Evolutionary conservation across 2,888 invertebrate genomes (phyloP).

Genomic region (Criorhina ranunculi): DNA sequence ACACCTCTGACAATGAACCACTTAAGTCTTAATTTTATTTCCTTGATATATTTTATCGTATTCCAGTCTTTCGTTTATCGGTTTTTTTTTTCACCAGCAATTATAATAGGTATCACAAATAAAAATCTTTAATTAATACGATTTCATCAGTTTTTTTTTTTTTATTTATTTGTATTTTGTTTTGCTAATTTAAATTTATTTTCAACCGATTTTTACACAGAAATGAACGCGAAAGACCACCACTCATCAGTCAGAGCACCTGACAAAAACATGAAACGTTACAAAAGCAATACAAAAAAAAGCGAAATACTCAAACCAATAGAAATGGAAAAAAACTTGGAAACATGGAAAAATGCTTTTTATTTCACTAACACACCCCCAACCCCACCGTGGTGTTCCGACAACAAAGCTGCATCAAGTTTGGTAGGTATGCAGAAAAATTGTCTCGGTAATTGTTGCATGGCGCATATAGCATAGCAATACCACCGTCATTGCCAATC

Average conservation of each 20-base stretch:
- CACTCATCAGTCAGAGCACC: slow-evolving; percentile 48
- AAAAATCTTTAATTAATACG: slow-evolving; percentile 12
- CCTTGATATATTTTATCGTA: slow-evolving; percentile 2
- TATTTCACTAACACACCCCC: neutral
- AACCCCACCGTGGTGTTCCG: neutral
- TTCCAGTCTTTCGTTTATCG: neutral
- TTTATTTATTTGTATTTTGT: neutral
- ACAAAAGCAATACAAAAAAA: slow-evolving; percentile 48
- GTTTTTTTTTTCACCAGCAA: neutral
- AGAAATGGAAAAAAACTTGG: slow-evolving; percentile 36
- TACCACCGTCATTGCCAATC: slow-evolving; percentile 14
- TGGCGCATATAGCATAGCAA: slow-evolving; percentile 23
- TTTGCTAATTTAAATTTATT: neutral
- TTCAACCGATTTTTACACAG: slow-evolving; percentile 8
- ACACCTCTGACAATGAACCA: slow-evolving; percentile 30
- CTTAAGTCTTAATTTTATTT: slow-evolving; percentile 18
- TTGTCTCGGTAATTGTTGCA: slow-evolving; percentile 67
- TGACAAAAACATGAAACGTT: slow-evolving; percentile 48
- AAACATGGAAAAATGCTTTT: slow-evolving; percentile 62
- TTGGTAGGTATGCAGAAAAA: slow-evolving; percentile 62
- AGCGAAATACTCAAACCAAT: slow-evolving; percentile 25
- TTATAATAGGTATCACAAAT: neutral
- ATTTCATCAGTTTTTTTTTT: neutral
- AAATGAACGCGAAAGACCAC: slow-evolving; percentile 22
- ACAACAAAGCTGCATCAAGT: slow-evolving; percentile 26